Evolutionary conservation across 2,888 invertebrate species (phyloP).

Genomic region (Netelia inedita): DNA sequence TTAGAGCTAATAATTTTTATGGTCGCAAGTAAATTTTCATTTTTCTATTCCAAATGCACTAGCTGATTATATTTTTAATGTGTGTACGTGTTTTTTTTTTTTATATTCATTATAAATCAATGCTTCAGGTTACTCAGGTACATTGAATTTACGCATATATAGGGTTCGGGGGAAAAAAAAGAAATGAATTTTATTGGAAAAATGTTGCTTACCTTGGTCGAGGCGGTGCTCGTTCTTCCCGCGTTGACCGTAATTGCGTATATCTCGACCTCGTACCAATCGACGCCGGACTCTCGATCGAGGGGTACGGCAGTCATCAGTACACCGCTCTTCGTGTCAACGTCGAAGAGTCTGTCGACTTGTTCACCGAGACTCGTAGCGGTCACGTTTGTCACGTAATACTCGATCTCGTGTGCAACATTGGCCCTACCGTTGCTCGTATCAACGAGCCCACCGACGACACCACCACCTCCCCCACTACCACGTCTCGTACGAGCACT

Average conservation of each 20-base stretch:
- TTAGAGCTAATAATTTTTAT: too few relatives aligned
- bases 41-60: not conserved
- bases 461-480: conserved; percentile 88
- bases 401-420: conserved; percentile 87
- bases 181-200: not conserved
- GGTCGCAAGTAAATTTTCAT: too few relatives aligned
- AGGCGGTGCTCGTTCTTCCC: conserved; percentile 90
- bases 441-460: conserved; percentile 28
- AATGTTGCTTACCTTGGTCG: conserved; percentile 91
- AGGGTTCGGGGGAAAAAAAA: conserved; percentile 16
- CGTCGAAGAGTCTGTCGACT: conserved; percentile 95
- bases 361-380: conserved; percentile 89
- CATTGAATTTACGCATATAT: not conserved
- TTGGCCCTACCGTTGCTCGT: not conserved
- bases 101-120: not conserved
- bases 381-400: conserved; percentile 95
- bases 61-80: not conserved
- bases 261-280: conserved; percentile 93
- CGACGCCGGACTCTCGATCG: conserved; percentile 94
- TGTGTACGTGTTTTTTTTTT: too few relatives aligned
- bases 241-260: conserved; percentile 92
- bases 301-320: conserved; percentile 93
- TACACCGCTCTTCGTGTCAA: conserved; percentile 95
- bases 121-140: not conserved
- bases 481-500: conserved; percentile 90